Evolutionary conservation across 2,113 vertebrate genomes (phyloP).

Genomic region (Stigmatopora nigra): DNA sequence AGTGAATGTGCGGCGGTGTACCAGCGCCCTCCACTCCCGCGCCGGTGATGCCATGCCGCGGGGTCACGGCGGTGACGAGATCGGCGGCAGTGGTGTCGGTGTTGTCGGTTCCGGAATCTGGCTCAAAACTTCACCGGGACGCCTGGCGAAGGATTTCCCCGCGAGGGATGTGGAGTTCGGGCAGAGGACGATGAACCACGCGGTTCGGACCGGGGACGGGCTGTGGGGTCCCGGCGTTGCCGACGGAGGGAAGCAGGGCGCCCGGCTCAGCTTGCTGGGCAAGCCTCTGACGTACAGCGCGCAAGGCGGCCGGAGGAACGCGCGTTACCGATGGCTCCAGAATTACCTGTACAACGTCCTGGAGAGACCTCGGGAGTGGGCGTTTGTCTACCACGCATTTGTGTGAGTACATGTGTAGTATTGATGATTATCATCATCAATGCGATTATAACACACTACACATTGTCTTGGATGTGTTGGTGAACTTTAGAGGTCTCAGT

Average conservation of each 20-base stretch:
- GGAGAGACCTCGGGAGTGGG: conserved; percentile 92
- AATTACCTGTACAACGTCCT: conserved; percentile 96
- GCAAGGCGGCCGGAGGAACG: conserved; percentile 89
- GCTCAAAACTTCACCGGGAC: conserved; percentile 71
- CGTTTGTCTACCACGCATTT: conserved; percentile 92
- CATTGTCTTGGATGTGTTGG: neutral
- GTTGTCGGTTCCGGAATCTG: conserved; percentile 76
- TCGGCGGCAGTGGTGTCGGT: conserved; percentile 46
- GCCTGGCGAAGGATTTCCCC: conserved; percentile 64
- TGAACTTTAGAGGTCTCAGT: neutral
- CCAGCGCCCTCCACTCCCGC: conserved; percentile 64
- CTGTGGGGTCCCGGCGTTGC: conserved; percentile 74
- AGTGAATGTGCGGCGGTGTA: conserved; percentile 53
- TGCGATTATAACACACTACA: neutral
- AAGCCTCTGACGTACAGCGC: conserved; percentile 88
- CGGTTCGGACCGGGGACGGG: conserved; percentile 72
- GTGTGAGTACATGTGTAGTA: conserved; percentile 78
- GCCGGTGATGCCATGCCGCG: conserved; percentile 88
- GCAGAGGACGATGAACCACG: conserved; percentile 68
- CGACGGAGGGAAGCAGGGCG: conserved; percentile 75
- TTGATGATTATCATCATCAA: too few species aligned
- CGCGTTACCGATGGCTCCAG: conserved; percentile 87
- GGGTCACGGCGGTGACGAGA: conserved; percentile 83
- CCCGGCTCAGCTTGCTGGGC: conserved; percentile 90
- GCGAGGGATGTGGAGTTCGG: conserved; percentile 91